Percentiles rank a stretch among this genome's conserved stretches.
phyloP scores from a whole-genome alignment of 2,888 invertebrate species.

The Stenoptilia bipunctidactyla region DNA sequence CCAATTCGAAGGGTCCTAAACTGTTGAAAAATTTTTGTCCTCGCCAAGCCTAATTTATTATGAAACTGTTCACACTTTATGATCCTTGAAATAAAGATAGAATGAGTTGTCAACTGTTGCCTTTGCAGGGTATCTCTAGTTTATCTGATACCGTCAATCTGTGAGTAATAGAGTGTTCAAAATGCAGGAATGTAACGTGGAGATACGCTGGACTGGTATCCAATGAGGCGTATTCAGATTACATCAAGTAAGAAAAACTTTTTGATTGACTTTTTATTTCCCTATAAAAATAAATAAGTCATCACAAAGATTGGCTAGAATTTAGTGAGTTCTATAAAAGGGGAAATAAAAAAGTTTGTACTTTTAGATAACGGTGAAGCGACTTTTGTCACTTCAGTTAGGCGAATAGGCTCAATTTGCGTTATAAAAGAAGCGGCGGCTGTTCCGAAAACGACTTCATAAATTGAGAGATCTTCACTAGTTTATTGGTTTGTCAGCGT shows the following conservation, averaged over 20 bases:
- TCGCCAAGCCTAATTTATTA: constrained; percentile 41
- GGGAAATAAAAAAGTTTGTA: too few species aligned
- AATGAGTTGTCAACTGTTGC: constrained; percentile 54
- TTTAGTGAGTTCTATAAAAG: too few species aligned
- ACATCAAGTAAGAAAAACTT: constrained; percentile 22
- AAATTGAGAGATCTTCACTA: constrained; percentile 60
- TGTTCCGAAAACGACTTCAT: constrained; percentile 31
- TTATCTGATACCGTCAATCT: constrained; percentile 31
- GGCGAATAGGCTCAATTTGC: too few species aligned
- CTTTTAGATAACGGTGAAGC: too few species aligned
- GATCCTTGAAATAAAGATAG: constrained; percentile 28
- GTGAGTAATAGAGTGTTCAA: constrained; percentile 45
- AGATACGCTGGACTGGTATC: constrained; percentile 36
- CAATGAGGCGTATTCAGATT: constrained; percentile 46
- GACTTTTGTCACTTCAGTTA: too few species aligned
- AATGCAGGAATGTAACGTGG: constrained; percentile 48
- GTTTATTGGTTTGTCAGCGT: constrained; percentile 49
- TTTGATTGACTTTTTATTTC: constrained; percentile 1
- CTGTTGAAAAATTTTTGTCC: constrained; percentile 42
- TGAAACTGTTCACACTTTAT: constrained; percentile 55
- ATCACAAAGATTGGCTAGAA: too few species aligned
- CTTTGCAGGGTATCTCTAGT: constrained; percentile 31
- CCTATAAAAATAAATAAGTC: background rate
- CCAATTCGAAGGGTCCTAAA: constrained; percentile 29
- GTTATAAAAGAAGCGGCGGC: too few species aligned